phyloP scores from a whole-genome alignment of 1,140 invertebrate genomes.

The Aphelenchoides fujianensis region DNA sequence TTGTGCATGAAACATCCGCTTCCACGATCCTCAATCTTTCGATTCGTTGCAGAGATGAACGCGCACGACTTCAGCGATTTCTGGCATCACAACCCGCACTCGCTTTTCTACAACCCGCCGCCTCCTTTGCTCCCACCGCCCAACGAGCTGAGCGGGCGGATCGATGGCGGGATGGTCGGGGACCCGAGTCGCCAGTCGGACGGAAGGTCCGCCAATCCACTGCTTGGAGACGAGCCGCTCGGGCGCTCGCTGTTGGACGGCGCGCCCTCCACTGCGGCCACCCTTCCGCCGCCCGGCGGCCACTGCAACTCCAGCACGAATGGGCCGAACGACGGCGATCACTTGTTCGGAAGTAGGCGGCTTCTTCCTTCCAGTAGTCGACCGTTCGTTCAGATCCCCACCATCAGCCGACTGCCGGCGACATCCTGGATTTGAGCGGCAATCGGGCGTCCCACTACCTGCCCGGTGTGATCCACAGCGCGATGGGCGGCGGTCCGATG shows the following conservation, averaged over 20 bases:
- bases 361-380: not conserved
- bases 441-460: not conserved
- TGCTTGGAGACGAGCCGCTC: not conserved
- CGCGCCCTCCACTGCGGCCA: not conserved
- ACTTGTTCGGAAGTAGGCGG: too few species aligned
- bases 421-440: not conserved
- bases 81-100: slow-evolving; percentile 6
- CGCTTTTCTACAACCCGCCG: slow-evolving; percentile 1
- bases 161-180: not conserved
- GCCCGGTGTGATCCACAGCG: not conserved
- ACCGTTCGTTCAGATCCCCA: not conserved
- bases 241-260: not conserved
- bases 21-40: not conserved
- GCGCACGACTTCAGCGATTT: slow-evolving; percentile 15
- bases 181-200: not conserved
- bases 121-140: not conserved
- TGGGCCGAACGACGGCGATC: not conserved
- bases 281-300: not conserved
- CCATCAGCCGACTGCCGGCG: not conserved
- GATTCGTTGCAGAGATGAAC: not conserved
- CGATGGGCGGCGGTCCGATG: too few species aligned
- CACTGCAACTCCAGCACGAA: not conserved
- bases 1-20: too few species aligned
- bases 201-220: not conserved
- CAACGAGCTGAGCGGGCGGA: not conserved